A percentile compares a stretch with the other conserved stretches of the same genome.
These are phyloP conservation scores for Balaeniceps rex DNA, from an alignment of 2,113 vertebrate genomes.

Conservation along the genomic window DNA sequence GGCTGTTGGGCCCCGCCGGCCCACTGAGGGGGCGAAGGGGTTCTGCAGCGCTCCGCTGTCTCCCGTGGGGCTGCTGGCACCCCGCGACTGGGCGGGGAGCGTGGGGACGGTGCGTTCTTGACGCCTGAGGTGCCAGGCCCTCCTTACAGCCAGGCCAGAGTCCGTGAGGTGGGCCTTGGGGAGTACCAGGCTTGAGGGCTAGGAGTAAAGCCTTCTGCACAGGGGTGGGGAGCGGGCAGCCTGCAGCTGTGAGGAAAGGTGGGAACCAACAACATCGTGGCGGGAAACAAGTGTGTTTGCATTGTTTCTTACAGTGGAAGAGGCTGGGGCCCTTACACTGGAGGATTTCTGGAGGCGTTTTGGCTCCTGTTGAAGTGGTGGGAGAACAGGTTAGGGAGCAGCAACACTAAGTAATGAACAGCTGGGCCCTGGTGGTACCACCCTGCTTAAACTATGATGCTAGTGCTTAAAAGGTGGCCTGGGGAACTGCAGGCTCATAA, in stretches of 20 bases:
- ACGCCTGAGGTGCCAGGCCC: too few relatives aligned
- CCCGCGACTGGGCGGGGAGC: too few relatives aligned
- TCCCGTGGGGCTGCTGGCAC: not conserved
- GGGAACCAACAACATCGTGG: rapidly evolving
- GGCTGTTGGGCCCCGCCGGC: too few relatives aligned
- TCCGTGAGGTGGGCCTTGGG: not conserved
- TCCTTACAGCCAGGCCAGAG: not conserved
- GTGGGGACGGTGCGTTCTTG: too few relatives aligned
- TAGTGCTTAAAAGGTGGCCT: not conserved
- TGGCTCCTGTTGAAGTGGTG: not conserved
- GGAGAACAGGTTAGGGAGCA: not conserved
- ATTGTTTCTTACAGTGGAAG: not conserved
- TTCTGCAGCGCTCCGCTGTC: too few relatives aligned
- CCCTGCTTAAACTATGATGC: not conserved
- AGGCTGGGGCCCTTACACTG: not conserved
- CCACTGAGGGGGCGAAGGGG: too few relatives aligned
- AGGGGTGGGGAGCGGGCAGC: not conserved
- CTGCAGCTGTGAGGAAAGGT: not conserved
- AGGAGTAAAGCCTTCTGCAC: not conserved
- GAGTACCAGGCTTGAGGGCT: not conserved
- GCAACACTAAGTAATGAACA: rapidly evolving
- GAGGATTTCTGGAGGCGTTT: not conserved
- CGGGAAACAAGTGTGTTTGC: rapidly evolving
- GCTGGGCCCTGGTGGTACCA: not conserved
- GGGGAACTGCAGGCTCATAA: not conserved